phyloP scores from a whole-genome alignment of 2,888 invertebrate species.

The Emmelina monodactyla region DNA sequence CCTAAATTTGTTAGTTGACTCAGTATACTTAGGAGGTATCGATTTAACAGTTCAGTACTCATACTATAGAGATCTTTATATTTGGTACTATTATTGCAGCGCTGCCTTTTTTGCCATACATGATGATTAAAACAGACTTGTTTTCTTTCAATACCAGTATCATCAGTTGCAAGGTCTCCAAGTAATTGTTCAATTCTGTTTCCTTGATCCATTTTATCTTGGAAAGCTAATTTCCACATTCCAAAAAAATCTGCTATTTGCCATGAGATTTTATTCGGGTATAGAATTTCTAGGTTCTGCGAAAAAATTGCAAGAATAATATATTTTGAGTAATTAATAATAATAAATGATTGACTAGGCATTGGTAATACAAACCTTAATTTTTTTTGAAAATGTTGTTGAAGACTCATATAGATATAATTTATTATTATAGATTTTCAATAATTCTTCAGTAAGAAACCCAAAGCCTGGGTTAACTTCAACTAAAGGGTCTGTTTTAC shows the following conservation, averaged over 20 bases:
- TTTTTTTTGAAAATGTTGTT: constrained; percentile 45
- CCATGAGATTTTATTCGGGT: constrained; percentile 43
- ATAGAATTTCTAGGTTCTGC: constrained; percentile 35
- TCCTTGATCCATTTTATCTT: constrained; percentile 67
- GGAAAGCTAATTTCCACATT: constrained; percentile 62
- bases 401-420: constrained; percentile 69
- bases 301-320: constrained; percentile 18
- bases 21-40: no score
- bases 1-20: no score
- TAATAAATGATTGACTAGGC: constrained; percentile 1
- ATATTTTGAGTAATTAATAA: constrained; percentile 2
- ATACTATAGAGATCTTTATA: no score
- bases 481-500: constrained; percentile 43
- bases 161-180: constrained; percentile 55
- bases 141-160: constrained; percentile 52
- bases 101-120: no score
- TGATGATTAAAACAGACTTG: no score
- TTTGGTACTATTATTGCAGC: no score
- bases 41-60: no score
- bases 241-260: constrained; percentile 66
- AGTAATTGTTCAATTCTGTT: constrained; percentile 61
- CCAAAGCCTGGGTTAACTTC: constrained; percentile 78
- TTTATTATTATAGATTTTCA: constrained; percentile 51
- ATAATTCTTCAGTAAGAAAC: constrained; percentile 66
- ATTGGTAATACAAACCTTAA: constrained; percentile 37